A percentile compares a stretch with the other conserved stretches of the same genome.
Conservation (phyloP, 2,797 vertebrate genomes). For the Astyanax mexicanus region DNA sequence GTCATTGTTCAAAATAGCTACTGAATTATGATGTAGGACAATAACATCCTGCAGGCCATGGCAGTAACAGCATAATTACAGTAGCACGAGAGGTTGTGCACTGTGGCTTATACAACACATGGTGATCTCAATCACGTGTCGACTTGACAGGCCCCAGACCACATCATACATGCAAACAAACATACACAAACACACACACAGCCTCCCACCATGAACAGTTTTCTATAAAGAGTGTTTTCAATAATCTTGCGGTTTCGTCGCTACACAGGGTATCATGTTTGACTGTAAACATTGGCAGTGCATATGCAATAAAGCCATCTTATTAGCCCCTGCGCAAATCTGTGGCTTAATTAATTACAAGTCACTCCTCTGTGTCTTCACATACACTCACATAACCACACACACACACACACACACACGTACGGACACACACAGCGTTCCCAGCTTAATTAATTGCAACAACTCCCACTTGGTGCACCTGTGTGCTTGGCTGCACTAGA, state of each 20-base stretch:
- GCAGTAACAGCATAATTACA: conserved; percentile 40
- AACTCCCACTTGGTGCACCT: conserved; percentile 43
- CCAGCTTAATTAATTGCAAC: conserved; percentile 57
- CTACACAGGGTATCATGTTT: conserved; percentile 31
- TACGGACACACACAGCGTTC: conserved; percentile 39
- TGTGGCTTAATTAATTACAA: conserved; percentile 58
- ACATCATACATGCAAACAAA: no score
- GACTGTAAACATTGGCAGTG: conserved; percentile 46
- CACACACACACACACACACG: conserved; percentile 24
- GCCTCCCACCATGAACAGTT: not conserved
- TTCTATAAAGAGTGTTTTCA: conserved; percentile 40
- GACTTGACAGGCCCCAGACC: conserved; percentile 20
- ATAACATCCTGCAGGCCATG: conserved; percentile 16
- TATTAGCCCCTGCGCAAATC: conserved; percentile 54
- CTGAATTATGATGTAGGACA: conserved; percentile 19
- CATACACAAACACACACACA: conserved; percentile 21
- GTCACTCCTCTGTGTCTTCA: conserved; percentile 44
- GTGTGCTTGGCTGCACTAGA: conserved; percentile 40
- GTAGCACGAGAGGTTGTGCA: conserved; percentile 25
- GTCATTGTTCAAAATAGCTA: no score
- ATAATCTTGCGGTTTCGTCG: conserved; percentile 25
- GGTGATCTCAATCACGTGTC: conserved; percentile 5
- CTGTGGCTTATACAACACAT: conserved; percentile 37
- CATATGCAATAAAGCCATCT: conserved; percentile 51
- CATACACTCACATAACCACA: conserved; percentile 25